These are phyloP conservation scores for Drosophila navojoa DNA, from an alignment of 1,140 invertebrate genomes.

Conservation along the genomic window DNA sequence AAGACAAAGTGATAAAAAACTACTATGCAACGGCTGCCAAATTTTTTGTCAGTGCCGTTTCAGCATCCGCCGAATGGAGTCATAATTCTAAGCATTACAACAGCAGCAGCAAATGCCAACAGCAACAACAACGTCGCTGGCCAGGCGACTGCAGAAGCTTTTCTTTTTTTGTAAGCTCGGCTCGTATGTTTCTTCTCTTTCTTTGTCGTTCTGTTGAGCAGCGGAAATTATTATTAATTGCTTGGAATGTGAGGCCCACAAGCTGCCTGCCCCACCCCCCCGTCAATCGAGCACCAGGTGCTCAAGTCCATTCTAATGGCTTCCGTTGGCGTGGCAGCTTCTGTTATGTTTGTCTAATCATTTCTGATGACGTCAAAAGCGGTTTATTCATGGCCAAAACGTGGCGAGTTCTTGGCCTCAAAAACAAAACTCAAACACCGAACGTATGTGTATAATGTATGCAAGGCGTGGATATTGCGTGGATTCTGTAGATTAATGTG, in stretches of 20 bases:
- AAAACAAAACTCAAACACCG: background rate
- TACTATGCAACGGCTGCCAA: background rate
- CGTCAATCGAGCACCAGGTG: background rate
- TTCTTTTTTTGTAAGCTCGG: conserved; percentile 27
- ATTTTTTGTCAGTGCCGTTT: conserved; percentile 8
- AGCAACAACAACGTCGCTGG: background rate
- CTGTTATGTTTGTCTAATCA: conserved; percentile 50
- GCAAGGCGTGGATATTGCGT: conserved; percentile 40
- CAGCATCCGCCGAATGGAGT: conserved; percentile 26
- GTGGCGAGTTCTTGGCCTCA: conserved; percentile 62
- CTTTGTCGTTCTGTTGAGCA: conserved; percentile 49
- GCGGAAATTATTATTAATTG: conserved; percentile 80
- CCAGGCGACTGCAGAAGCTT: conserved; percentile 46
- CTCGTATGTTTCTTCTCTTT: conserved; percentile 18
- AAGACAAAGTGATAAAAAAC: conserved; percentile 5
- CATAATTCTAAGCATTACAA: conserved; percentile 27
- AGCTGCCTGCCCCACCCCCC: conserved; percentile 9
- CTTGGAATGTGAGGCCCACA: conserved; percentile 63
- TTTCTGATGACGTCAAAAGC: conserved; percentile 70
- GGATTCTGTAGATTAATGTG: conserved; percentile 58
- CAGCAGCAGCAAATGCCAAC: conserved; percentile 7
- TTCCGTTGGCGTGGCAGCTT: conserved; percentile 70
- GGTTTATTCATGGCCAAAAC: conserved; percentile 71
- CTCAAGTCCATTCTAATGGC: conserved; percentile 60
- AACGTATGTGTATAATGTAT: conserved; percentile 2